Evolutionary conservation across 2,113 vertebrate genomes (phyloP).

Genomic region (Corythornis cristatus): DNA sequence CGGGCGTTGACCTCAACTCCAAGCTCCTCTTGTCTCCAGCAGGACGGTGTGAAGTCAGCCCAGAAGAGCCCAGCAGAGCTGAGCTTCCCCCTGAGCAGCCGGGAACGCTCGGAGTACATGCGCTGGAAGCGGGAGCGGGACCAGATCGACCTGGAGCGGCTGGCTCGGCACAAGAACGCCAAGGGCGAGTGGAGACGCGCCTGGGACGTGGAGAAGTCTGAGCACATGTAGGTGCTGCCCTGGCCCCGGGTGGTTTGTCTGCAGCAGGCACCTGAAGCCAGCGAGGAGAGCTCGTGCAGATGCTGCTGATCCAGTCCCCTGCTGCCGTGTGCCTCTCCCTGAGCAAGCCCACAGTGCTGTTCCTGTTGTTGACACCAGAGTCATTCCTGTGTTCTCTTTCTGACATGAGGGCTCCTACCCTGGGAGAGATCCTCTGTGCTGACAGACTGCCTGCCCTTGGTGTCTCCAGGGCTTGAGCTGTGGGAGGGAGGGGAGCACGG

Average conservation of each 20-base stretch:
- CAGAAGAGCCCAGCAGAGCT: slow-evolving; percentile 69
- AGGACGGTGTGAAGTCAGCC: slow-evolving; percentile 69
- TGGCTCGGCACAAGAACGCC: slow-evolving; percentile 91
- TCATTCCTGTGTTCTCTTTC: background rate
- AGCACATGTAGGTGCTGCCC: slow-evolving; percentile 84
- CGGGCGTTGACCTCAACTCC: too few relatives aligned
- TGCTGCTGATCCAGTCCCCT: background rate
- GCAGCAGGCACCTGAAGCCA: background rate
- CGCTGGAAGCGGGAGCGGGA: slow-evolving; percentile 94
- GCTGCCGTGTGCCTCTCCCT: background rate
- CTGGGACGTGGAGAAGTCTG: slow-evolving; percentile 94
- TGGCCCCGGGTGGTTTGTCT: background rate
- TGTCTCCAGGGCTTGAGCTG: background rate
- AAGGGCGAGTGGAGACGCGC: slow-evolving; percentile 96
- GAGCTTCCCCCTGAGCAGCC: slow-evolving; percentile 73
- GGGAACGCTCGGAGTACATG: slow-evolving; percentile 82
- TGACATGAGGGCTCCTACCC: background rate
- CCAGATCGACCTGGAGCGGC: slow-evolving; percentile 89
- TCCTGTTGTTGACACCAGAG: background rate
- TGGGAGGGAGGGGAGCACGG: background rate
- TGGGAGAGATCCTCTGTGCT: background rate
- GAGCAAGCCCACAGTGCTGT: background rate
- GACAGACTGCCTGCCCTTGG: background rate
- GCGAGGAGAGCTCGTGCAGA: background rate
- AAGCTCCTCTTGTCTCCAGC: background rate